Evolutionary conservation across 1,140 invertebrate genomes (phyloP), one percentile per base, ranked within the genome.

Genomic region (Notospermus geniculatus): DNA sequence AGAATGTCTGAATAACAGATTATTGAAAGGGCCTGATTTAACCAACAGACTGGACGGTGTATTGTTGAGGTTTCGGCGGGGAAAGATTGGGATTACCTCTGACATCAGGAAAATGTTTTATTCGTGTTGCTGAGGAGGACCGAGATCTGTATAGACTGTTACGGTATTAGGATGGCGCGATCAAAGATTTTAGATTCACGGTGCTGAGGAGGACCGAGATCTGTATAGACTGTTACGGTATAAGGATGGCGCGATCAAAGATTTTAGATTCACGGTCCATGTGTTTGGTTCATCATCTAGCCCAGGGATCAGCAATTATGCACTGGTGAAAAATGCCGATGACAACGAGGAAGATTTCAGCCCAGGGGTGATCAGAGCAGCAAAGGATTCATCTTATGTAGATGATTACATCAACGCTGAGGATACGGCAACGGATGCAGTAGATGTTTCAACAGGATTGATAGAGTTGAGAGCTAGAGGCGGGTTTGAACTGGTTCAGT

Each of bases 21-120:
- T 71, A 25, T 36, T 60, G 19, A 13, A 57, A 9, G 66, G 71
- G 0, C 77, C 82, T 17, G 71, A 71, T 54, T 39, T 83, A 0
- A 78, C 82, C 67, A 70, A 29, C 45, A 53, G 54, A 27, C 30
- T 68, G 22, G 27, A 56, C 11, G 65, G 53, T 7, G 61, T 68
- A 2, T 46, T 68, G 0, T 23, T 59, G 11, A 43, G 61, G 2
- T 68, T 68, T 43, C 55, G 67, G 22, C 15, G 46, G 22, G 25
- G 30, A 2, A 55, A 32, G 25, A 55, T 55, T 7, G 29, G 23
- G 7, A n/a, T 55, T n/a, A 32, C n/a, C 9, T 27, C 29, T 4
- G 46, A 50, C 25, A 50, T 50, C n/a, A 27, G 25, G 25, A 19
- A 50, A 11, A 28, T 55, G 7, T 27, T 55, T 27, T 5, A 28